phyloP scores from a whole-genome alignment of 1,140 invertebrate species.

The Colletes latitarsis region DNA sequence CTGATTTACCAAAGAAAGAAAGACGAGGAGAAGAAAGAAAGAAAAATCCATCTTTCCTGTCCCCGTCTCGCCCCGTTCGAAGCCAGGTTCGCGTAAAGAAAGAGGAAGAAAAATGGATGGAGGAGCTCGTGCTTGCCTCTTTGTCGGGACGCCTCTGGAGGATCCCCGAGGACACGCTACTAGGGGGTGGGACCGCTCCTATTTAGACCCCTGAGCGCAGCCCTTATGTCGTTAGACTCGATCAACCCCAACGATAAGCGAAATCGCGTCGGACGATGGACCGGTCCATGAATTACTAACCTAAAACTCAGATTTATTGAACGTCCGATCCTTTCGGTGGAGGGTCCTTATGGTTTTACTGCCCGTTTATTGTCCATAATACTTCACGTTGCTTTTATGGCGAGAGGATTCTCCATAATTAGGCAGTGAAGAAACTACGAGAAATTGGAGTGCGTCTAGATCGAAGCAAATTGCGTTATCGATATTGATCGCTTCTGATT shows the following conservation, averaged over 20 bases:
- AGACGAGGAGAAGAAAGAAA: conserved; percentile 44
- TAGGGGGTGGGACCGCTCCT: not conserved
- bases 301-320: conserved; percentile 43
- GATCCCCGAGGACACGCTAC: conserved; percentile 16
- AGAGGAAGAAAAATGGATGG: not conserved
- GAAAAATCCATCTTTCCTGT: conserved; percentile 52
- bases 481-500: no score
- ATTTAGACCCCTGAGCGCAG: conserved; percentile 14
- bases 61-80: not conserved
- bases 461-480: no score
- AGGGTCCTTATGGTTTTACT: not conserved
- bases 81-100: not conserved
- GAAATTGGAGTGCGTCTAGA: no score
- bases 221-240: conserved; percentile 36
- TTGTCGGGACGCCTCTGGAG: conserved; percentile 12
- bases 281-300: not conserved
- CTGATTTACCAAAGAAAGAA: conserved; percentile 70
- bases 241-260: conserved; percentile 50
- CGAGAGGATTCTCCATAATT: not conserved
- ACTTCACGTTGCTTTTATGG: not conserved
- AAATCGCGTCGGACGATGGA: not conserved
- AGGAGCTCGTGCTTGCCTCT: conserved; percentile 32
- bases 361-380: conserved; percentile 16
- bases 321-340: not conserved
- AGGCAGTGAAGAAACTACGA: not conserved